Evolutionary conservation across 2,888 invertebrate genomes (phyloP), one percentile per base, ranked within the genome.

Genomic region (Heteromyza rotundicornis): DNA sequence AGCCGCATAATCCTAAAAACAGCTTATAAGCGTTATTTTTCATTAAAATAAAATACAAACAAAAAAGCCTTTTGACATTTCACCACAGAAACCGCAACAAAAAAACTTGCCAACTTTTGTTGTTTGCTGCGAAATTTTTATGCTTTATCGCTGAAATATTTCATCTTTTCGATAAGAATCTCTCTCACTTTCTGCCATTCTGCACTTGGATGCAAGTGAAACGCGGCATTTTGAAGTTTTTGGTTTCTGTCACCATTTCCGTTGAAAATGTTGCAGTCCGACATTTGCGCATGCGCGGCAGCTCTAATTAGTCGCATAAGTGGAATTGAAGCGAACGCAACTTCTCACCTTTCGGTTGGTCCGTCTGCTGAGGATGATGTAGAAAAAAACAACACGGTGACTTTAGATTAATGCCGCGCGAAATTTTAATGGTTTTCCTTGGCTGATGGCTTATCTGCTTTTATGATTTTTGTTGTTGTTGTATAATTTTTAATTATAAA

Each of bases 251-350:
- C 74, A 73, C 70, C 77, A 75, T 77, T 77, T 78, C 79, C 78
- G 76, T 70, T 66, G 79, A 76, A 75, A 66, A 59, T 60, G 60
- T 60, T 61, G 53, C 53, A 35, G 35, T 14, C 35, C 44, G 47
- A 50, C 65, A 60, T 63, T 63, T 68, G 76, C 70, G 76, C 79
- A 79, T 76, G 78, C 75, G 78, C 79, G 75, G 77, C 79, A 76
- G 74, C 74, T 76, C 79, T 81, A 81, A 80, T 80, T 80, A 80
- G 76, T 67, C 73, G 80, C 75, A 76, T 80, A 79, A 80, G 74
- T 80, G 78, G 73, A 79, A 79, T 79, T 80, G 79, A 76, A 67
- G 66, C 68, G 65, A 76, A 73, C 70, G 70, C 70, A 72, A 68
- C 74, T 72, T 77, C 73, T 77, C 78, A 77, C 77, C 79, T 75